Conservation (phyloP, 2,113 vertebrate genomes). For the Ceyx melanurus region DNA sequence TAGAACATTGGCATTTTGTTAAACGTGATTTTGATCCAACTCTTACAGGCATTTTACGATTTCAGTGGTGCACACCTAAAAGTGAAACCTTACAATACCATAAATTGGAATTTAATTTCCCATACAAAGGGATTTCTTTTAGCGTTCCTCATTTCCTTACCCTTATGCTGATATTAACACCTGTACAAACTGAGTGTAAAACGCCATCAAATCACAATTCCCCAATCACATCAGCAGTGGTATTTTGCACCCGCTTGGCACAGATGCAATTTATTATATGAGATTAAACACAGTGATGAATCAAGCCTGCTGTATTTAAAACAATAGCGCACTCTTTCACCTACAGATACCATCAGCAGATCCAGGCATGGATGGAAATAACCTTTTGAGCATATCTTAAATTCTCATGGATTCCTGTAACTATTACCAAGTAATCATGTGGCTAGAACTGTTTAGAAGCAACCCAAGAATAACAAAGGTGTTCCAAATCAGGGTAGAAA, state of each 20-base stretch:
- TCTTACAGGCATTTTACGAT: neutral
- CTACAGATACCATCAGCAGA: neutral
- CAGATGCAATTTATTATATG: slow-evolving; percentile 53
- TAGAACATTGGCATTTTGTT: neutral
- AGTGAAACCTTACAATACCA: neutral
- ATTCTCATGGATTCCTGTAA: neutral
- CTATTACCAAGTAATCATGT: neutral
- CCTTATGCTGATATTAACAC: slow-evolving; percentile 21
- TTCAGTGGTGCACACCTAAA: neutral
- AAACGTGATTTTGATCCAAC: neutral
- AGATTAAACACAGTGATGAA: slow-evolving; percentile 49
- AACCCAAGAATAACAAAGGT: neutral
- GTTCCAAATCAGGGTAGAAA: neutral
- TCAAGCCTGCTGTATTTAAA: slow-evolving; percentile 36
- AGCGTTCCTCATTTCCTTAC: neutral
- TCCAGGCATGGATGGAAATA: neutral
- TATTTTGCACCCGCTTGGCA: slow-evolving; percentile 30
- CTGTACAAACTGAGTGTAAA: slow-evolving; percentile 49
- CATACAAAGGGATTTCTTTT: neutral
- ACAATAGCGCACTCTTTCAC: neutral
- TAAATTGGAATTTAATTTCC: neutral
- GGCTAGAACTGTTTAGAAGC: neutral
- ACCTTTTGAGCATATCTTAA: neutral
- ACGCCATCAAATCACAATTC: slow-evolving; percentile 11
- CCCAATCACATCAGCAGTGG: slow-evolving; percentile 8